These are phyloP conservation scores for Catharus minimus DNA, from an alignment of 2,113 vertebrate genomes.

Conservation along the genomic window DNA sequence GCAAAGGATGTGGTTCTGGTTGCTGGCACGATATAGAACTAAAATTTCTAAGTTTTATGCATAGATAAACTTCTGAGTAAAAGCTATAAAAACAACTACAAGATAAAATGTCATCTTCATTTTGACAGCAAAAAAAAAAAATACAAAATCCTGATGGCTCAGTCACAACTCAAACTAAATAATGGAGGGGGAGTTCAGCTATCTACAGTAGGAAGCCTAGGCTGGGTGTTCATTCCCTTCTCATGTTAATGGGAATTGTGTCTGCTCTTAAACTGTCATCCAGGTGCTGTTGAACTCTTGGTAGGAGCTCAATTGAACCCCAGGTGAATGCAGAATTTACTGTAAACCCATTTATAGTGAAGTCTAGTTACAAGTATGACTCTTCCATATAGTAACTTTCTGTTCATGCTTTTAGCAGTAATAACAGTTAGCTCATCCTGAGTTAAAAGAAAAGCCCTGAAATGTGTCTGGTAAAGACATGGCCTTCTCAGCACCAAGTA, in stretches of 20 bases:
- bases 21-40: background rate
- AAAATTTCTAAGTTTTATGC: background rate
- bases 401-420: background rate
- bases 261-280: background rate
- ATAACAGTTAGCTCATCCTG: background rate
- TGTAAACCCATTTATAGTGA: background rate
- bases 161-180: background rate
- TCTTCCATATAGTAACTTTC: background rate
- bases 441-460: background rate
- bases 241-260: background rate
- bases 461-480: background rate
- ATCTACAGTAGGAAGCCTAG: background rate
- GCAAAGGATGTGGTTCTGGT: background rate
- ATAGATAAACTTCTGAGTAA: background rate
- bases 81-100: background rate
- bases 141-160: background rate
- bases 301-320: background rate
- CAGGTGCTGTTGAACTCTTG: background rate
- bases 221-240: background rate
- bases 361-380: background rate
- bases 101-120: background rate
- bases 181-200: background rate
- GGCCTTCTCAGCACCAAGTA: background rate
- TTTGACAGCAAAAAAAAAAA: background rate
- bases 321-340: background rate